phyloP scores from a whole-genome alignment of 2,888 invertebrate species.

The Dilophus febrilis region DNA sequence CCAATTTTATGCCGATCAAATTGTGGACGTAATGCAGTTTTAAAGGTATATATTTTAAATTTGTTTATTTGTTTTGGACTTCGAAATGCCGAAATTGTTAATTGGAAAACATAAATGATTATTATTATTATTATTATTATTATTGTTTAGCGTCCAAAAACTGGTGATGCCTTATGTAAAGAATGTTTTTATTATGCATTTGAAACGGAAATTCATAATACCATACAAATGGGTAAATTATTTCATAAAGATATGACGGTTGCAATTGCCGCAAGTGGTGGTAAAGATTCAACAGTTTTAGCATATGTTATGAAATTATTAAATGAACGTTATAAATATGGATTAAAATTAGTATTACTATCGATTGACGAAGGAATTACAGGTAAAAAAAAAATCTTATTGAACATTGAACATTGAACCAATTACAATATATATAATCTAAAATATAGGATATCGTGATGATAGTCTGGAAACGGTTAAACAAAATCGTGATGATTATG shows the following conservation, averaged over 20 bases:
- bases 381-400: conserved; percentile 27
- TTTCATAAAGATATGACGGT: conserved; percentile 73
- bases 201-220: conserved; percentile 88
- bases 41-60: conserved; percentile 40
- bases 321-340: conserved; percentile 81
- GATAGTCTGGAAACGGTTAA: conserved; percentile 95
- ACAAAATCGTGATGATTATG: conserved; percentile 83
- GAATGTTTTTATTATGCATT: conserved; percentile 88
- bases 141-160: conserved; percentile 58
- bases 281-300: conserved; percentile 94
- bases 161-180: conserved; percentile 81
- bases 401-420: conserved; percentile 15
- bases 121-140: conserved; percentile 25
- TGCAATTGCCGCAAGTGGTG: conserved; percentile 86
- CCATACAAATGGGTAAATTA: conserved; percentile 62
- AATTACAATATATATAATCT: neutral
- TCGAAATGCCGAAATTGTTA: conserved; percentile 5
- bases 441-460: conserved; percentile 57
- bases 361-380: conserved; percentile 99
- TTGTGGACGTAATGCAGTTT: conserved; percentile 56
- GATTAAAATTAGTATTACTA: conserved; percentile 70
- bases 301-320: conserved; percentile 83
- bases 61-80: conserved; percentile 5
- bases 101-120: conserved; percentile 9
- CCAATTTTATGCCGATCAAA: conserved; percentile 47